These are phyloP conservation scores for Diorhabda sublineata DNA, from an alignment of 1,140 invertebrate species.

Conservation along the genomic window DNA sequence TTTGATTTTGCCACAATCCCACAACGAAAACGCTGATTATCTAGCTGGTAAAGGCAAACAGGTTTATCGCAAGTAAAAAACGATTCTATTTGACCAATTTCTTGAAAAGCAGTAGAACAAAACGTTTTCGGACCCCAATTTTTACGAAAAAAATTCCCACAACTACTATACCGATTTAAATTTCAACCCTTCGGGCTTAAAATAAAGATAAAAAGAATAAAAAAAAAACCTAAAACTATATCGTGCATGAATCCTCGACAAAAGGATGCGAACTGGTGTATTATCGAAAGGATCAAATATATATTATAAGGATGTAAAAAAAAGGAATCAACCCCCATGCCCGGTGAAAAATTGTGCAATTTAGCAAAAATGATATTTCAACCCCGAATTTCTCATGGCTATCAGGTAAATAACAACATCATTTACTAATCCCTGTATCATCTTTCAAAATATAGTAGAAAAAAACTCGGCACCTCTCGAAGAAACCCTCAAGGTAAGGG, in stretches of 20 bases:
- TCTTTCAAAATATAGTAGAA: slow-evolving; percentile 29
- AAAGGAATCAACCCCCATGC: background rate
- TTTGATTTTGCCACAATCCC: too few species aligned
- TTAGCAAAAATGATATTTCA: slow-evolving; percentile 30
- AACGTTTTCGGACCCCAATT: too few species aligned
- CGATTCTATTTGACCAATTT: too few species aligned
- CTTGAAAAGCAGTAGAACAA: too few species aligned
- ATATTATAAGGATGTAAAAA: slow-evolving; percentile 17
- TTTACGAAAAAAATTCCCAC: slow-evolving; percentile 14
- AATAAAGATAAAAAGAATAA: slow-evolving; percentile 17
- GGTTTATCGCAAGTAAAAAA: too few species aligned
- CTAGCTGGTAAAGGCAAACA: too few species aligned
- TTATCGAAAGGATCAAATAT: slow-evolving; percentile 23
- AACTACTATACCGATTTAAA: background rate
- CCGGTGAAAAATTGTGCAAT: slow-evolving; percentile 34
- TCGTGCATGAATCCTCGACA: slow-evolving; percentile 14
- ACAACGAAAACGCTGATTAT: too few species aligned
- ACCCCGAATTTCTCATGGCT: slow-evolving; percentile 32
- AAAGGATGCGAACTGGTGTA: slow-evolving; percentile 20
- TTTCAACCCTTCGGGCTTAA: slow-evolving; percentile 22
- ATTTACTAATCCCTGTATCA: slow-evolving; percentile 35
- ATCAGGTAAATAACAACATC: slow-evolving; percentile 26
- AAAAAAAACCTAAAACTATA: slow-evolving; percentile 15
- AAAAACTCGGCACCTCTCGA: slow-evolving; percentile 29
- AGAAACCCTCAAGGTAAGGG: slow-evolving; percentile 27